Conservation (phyloP, 2,113 vertebrate species). For the Paratilapia polleni region DNA sequence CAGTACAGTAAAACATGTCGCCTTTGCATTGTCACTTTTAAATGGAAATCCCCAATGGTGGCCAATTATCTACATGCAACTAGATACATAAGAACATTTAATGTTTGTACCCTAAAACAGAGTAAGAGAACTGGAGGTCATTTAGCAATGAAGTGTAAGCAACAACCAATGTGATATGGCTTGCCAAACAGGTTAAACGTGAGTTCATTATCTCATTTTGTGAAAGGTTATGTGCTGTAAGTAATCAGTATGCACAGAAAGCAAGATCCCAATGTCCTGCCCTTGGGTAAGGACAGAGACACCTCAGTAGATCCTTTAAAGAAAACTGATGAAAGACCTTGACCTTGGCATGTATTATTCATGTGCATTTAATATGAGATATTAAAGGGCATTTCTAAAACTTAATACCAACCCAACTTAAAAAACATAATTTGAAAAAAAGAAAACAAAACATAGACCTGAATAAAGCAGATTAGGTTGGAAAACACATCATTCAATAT, state of each 20-base stretch:
- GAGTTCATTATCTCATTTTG: background rate
- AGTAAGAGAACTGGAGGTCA: background rate
- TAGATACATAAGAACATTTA: background rate
- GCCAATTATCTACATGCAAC: background rate
- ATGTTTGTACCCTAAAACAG: background rate
- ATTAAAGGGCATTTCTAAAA: slow-evolving; percentile 24
- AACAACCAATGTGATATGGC: background rate
- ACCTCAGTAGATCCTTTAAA: slow-evolving; percentile 34
- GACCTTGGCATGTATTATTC: slow-evolving; percentile 54
- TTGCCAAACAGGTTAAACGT: background rate
- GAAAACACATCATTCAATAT: background rate
- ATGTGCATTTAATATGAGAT: slow-evolving; percentile 31
- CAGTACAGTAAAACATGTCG: background rate
- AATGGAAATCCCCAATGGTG: background rate
- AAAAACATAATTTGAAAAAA: background rate
- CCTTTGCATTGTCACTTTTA: background rate
- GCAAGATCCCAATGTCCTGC: slow-evolving; percentile 14
- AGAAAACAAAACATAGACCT: background rate
- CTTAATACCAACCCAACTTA: background rate
- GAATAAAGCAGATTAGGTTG: background rate
- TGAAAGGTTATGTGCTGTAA: slow-evolving; percentile 7
- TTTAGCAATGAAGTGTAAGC: background rate
- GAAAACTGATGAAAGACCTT: slow-evolving; percentile 57
- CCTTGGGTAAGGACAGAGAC: slow-evolving; percentile 39
- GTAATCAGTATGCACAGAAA: slow-evolving; percentile 54